Evolutionary conservation across 2,888 invertebrate genomes (phyloP), one percentile per base, ranked within the genome.

Genomic region (Dione vanillae): DNA sequence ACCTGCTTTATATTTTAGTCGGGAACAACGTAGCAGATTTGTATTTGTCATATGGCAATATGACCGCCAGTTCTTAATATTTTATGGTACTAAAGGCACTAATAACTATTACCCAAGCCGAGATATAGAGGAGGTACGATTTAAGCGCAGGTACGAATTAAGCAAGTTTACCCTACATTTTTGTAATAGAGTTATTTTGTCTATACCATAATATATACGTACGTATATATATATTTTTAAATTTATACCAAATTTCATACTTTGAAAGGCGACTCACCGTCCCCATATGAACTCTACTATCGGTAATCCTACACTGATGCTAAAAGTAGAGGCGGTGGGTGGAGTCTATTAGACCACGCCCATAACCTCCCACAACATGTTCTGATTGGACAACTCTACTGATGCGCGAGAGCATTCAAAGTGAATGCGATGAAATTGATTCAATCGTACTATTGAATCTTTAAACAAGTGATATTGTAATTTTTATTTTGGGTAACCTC

Each of bases 321-420:
- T 84, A 81, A 78, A 82, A 78, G 79, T 77, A 75, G 78, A 82
- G 91, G 91, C 88, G 91, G 84, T 85, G 82, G 92, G 91, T 77
- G 87, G 81, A 64, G 73, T 69, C 59, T 61, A 14, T 14, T n/a
- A 35, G 65, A 69, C 81, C 71, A 84, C 89, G 89, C 92, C 78
- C 78, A 75, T 72, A 71, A 75, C 82, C 80, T 78, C 82, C 82
- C 81, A 78, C 75, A 69, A 77, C 74, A 72, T 65, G 62, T 74
- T 79, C 77, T 82, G 83, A 91, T 92, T 92, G 92, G 92, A 74
- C 71, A 80, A 74, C 69, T 66, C 67, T 65, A 75, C 74, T 72
- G 73, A 76, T 80, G 89, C 87, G 89, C 84, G 77, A 72, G 84
- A 88, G 89, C 89, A 88, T 78, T 72, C 69, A 74, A 74, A 68